phyloP scores from a whole-genome alignment of 2,113 vertebrate species.

The Vombatus ursinus region DNA sequence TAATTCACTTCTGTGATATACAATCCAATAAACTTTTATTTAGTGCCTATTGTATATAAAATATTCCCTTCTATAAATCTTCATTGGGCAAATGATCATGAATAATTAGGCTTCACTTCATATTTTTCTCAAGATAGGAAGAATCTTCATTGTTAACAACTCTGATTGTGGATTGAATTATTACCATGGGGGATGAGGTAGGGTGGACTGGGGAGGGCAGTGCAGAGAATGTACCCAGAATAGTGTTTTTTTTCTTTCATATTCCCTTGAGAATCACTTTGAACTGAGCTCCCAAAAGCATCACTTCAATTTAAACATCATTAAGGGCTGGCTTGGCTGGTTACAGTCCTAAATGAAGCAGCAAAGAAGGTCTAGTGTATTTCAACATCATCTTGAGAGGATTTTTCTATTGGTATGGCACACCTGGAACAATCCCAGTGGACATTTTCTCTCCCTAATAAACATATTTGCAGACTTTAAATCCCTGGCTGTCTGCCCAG shows the following conservation, averaged over 20 bases:
- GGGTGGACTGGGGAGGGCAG: not conserved
- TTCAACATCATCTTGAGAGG: not conserved
- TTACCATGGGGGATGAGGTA: not conserved
- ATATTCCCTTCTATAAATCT: not conserved
- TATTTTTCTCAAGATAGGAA: conserved; percentile 36
- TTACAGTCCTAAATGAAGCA: not conserved
- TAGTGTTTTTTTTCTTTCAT: not conserved
- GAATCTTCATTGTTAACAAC: not conserved
- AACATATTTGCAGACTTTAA: conserved; percentile 22
- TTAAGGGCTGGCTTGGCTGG: not conserved
- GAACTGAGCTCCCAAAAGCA: not conserved
- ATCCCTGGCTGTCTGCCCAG: conserved; percentile 32
- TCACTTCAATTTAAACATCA: not conserved
- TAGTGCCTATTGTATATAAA: not conserved
- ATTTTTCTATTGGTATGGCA: not conserved
- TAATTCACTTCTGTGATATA: conserved; percentile 7
- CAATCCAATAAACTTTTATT: not conserved
- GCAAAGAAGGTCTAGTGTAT: not conserved
- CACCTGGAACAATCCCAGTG: conserved; percentile 6
- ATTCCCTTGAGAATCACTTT: not conserved
- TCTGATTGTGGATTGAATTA: conserved; percentile 5
- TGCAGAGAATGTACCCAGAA: not conserved
- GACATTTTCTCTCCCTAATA: conserved; percentile 35
- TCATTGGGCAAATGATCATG: not conserved
- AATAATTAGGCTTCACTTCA: conserved; percentile 14